Evolutionary conservation across 2,888 invertebrate genomes (phyloP), one percentile per base, ranked within the genome.

Genomic region (Eulithis testata): DNA sequence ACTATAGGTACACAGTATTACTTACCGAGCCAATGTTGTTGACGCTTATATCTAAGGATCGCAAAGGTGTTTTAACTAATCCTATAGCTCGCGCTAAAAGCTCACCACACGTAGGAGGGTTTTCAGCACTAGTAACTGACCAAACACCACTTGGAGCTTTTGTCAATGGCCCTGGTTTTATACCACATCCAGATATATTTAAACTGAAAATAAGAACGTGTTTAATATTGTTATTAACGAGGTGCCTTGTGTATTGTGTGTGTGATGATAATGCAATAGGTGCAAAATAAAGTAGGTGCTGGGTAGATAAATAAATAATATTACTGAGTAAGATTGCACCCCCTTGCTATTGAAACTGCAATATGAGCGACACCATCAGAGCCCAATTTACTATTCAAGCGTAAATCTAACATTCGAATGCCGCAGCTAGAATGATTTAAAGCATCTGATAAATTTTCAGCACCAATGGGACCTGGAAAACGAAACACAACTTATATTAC

Each of bases 121-220:
- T 89, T 77, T 90, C 91, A 66, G 90, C 90, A 78, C 84, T 91
- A 5, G 88, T 90, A 11, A 88, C 81, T 6, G 92, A 91, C 93
- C 93, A 93, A n/a, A 93, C 91, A n/a, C 91, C 92, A 65, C 88
- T 81, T 44, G 91, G 92, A 55, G 92, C 82, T 68, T 87, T 91
- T 40, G 78, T 63, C 65, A 93, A 76, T 6, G 89, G 87, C 21
- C 83, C 85, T 21, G 91, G 82, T 59, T 81, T 88, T 60, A 93
- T 93, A 14, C 93, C 92, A 78, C 93, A 93, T 4, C 91, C 92
- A 11, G 93, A 93, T 72, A 93, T 86, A 70, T 93, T 93, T 62
- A 93, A 77, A 36, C 93, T 93, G 11, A 0, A 44, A 51, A 55
- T 49, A 51, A 44, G 45, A 51, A 49, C 37, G 36, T 36, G 6